Percentiles rank a stretch among this genome's conserved stretches.
Conservation (phyloP, 92 coral and sea anemone genomes). For the Metridium senile region DNA sequence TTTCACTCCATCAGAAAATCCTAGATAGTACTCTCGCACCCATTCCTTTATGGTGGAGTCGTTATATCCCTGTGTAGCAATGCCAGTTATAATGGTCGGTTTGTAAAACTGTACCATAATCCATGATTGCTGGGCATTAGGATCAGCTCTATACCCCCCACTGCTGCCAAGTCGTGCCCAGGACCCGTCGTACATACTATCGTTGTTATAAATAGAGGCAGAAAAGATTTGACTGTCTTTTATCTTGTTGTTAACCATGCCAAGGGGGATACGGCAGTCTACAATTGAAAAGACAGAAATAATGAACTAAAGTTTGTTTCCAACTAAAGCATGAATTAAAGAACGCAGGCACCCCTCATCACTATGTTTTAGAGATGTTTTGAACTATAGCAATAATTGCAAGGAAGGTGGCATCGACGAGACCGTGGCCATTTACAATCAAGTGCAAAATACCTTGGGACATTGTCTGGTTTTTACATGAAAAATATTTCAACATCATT, state of each 20-base stretch:
- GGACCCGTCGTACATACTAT: conserved; percentile 48
- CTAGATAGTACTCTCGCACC: conserved; percentile 48
- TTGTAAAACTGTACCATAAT: conserved; percentile 29
- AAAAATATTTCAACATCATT: too few relatives aligned
- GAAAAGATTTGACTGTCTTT: conserved; percentile 52
- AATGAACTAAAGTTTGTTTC: background rate
- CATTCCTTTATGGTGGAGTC: conserved; percentile 57
- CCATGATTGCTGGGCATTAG: background rate
- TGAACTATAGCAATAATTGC: too few relatives aligned
- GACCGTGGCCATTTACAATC: too few relatives aligned
- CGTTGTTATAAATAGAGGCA: conserved; percentile 44
- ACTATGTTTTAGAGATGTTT: too few relatives aligned
- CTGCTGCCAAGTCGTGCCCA: conserved; percentile 62
- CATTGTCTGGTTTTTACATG: too few relatives aligned
- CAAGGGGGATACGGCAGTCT: conserved; percentile 79
- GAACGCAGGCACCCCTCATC: too few relatives aligned
- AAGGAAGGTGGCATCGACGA: too few relatives aligned
- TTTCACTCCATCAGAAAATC: conserved; percentile 28
- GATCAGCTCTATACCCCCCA: conserved; percentile 78
- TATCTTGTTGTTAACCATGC: conserved; percentile 63
- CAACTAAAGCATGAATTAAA: too few relatives aligned
- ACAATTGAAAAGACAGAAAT: background rate
- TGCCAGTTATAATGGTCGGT: conserved; percentile 66
- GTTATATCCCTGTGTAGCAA: conserved; percentile 81
- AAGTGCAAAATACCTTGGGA: too few relatives aligned